Conservation (phyloP, 1,140 invertebrate species). For the Dreissena rostriformis region DNA sequence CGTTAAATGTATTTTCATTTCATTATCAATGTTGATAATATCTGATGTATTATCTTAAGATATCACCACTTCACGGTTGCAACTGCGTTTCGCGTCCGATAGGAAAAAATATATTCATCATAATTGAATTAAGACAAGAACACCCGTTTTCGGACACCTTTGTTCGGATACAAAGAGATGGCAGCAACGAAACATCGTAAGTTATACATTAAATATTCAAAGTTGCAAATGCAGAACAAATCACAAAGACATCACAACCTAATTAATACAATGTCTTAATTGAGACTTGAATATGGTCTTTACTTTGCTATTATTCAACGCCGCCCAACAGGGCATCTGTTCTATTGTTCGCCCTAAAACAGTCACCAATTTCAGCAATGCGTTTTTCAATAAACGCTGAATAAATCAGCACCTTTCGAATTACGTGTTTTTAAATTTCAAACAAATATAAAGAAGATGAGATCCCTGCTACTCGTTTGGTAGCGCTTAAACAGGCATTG, state of each 20-base stretch:
- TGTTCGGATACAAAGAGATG: not conserved
- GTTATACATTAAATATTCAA: conserved; percentile 2
- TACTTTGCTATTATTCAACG: conserved; percentile 42
- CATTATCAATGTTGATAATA: too few species aligned
- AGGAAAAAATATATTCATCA: too few species aligned
- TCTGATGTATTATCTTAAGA: too few species aligned
- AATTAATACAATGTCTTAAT: conserved; percentile 26
- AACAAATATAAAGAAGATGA: conserved; percentile 49
- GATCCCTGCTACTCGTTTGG: conserved; percentile 35
- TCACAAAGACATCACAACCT: conserved; percentile 35
- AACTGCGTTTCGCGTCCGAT: not conserved
- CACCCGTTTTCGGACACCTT: not conserved
- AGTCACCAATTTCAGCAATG: conserved; percentile 42
- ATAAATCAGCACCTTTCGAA: conserved; percentile 42
- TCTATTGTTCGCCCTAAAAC: conserved; percentile 23
- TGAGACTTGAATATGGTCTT: conserved; percentile 37
- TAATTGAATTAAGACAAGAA: too few species aligned
- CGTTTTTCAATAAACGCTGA: conserved; percentile 55
- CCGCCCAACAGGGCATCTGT: conserved; percentile 39
- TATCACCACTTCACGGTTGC: not conserved
- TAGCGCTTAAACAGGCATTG: conserved; percentile 40
- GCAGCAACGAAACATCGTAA: not conserved
- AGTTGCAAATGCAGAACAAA: conserved; percentile 8
- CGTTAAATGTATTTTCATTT: too few species aligned
- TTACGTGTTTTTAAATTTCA: conserved; percentile 56